Conservation (phyloP, 2,113 vertebrate genomes). For the Dicerorhinus sumatrensis region DNA sequence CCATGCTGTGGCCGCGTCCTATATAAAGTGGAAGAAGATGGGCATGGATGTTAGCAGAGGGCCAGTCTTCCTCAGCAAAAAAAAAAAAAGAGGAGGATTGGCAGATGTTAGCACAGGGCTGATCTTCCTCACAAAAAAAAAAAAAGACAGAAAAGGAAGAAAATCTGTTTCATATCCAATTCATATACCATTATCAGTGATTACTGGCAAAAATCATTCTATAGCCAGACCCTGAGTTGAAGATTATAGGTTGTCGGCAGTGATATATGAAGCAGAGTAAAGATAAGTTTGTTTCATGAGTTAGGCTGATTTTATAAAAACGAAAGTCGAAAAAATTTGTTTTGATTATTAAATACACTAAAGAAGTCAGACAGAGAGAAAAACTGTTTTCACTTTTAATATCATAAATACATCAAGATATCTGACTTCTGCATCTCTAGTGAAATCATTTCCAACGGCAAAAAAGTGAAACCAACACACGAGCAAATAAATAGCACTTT, state of each 20-base stretch:
- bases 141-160: constrained; percentile 15
- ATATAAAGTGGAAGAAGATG: no score
- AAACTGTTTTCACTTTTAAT: constrained; percentile 40
- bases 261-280: constrained; percentile 35
- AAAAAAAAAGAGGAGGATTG: no score
- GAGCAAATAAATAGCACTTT: constrained; percentile 17
- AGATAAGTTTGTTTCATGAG: constrained; percentile 27
- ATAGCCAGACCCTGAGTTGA: not conserved
- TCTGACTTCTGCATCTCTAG: constrained; percentile 17
- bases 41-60: no score
- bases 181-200: constrained; percentile 45
- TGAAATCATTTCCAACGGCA: constrained; percentile 25
- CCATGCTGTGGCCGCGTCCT: no score
- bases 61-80: no score
- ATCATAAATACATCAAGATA: constrained; percentile 41
- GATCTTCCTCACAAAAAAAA: no score
- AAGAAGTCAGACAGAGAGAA: constrained; percentile 1
- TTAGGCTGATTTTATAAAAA: constrained; percentile 57
- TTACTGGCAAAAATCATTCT: not conserved
- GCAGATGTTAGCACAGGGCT: no score
- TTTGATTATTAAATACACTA: constrained; percentile 46
- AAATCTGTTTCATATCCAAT: constrained; percentile 53
- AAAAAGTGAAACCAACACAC: constrained; percentile 24
- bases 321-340: not conserved
- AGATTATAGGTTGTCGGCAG: constrained; percentile 15